phyloP scores from a whole-genome alignment of 2,888 invertebrate species.

The Tenthredo mesomela region DNA sequence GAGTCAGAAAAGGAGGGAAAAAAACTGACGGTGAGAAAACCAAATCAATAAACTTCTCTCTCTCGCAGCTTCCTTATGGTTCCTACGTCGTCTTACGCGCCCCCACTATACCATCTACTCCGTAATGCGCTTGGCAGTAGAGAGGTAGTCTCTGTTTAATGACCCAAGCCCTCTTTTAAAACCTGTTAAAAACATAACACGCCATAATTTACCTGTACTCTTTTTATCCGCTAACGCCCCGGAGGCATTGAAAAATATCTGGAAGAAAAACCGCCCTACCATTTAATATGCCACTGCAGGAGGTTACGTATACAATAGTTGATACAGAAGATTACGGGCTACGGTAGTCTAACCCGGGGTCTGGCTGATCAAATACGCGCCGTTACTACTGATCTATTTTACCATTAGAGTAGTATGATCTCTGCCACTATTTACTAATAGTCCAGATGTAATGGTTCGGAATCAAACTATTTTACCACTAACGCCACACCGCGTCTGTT shows the following conservation, averaged over 20 bases:
- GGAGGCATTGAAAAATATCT: not conserved
- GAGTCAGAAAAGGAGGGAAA: slow-evolving; percentile 64
- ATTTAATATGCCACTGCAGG: not conserved
- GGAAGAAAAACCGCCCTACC: not conserved
- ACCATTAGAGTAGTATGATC: not conserved
- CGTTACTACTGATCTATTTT: slow-evolving; percentile 7
- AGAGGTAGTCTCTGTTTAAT: slow-evolving; percentile 19
- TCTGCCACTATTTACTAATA: not conserved
- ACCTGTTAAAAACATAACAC: slow-evolving; percentile 19
- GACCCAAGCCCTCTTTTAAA: slow-evolving; percentile 8
- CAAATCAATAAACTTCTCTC: slow-evolving; percentile 73
- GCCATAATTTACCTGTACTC: not conserved
- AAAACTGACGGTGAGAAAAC: slow-evolving; percentile 68
- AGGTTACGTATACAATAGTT: not conserved
- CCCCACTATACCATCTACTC: not conserved
- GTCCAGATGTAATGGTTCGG: not conserved
- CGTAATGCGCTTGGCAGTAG: slow-evolving; percentile 21
- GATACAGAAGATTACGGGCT: not conserved
- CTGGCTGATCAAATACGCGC: slow-evolving; percentile 6
- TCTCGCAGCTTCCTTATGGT: slow-evolving; percentile 61
- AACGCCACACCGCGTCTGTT: not conserved
- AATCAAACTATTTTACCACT: not conserved
- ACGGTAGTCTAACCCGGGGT: not conserved
- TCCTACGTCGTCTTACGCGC: slow-evolving; percentile 31
- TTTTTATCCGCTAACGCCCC: not conserved